Conservation (phyloP, 1,140 invertebrate species). For the Tenebrio molitor region DNA sequence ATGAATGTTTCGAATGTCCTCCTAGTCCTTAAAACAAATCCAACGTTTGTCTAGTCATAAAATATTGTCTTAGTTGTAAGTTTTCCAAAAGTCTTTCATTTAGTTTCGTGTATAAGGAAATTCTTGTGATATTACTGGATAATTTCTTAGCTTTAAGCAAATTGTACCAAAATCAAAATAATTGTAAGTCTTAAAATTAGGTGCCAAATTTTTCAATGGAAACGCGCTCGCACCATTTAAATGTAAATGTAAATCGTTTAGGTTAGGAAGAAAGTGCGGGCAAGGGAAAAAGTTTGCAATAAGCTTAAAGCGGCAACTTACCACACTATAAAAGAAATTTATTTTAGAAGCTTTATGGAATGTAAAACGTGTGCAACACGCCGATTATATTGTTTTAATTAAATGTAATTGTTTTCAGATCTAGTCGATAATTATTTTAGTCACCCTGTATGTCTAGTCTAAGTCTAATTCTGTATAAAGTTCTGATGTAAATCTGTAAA, state of each 20-base stretch:
- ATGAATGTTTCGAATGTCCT: too few species aligned
- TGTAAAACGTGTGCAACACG: slow-evolving; percentile 1
- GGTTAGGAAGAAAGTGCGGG: slow-evolving; percentile 59
- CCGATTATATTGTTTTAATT: too few species aligned
- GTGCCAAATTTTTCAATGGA: slow-evolving; percentile 31
- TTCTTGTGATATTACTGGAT: slow-evolving; percentile 39
- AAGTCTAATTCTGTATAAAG: slow-evolving; percentile 43
- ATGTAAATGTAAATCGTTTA: not conserved
- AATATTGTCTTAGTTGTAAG: not conserved
- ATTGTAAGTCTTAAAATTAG: slow-evolving; percentile 9
- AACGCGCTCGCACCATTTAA: slow-evolving; percentile 25
- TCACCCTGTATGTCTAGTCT: slow-evolving; percentile 30
- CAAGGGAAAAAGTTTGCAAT: slow-evolving; percentile 66
- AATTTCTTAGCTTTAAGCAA: slow-evolving; percentile 38
- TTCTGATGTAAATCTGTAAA: slow-evolving; percentile 27
- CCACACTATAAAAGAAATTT: slow-evolving; percentile 58
- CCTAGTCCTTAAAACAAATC: too few species aligned
- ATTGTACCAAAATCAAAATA: slow-evolving; percentile 39
- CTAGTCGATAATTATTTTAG: slow-evolving; percentile 18
- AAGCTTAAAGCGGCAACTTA: slow-evolving; percentile 65
- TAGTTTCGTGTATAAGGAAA: not conserved
- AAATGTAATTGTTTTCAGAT: too few species aligned
- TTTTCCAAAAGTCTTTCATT: slow-evolving; percentile 28
- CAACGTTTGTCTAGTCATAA: slow-evolving; percentile 22
- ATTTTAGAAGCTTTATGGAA: too few species aligned